A percentile compares a stretch with the other conserved stretches of the same genome.
Evolutionary conservation across 2,113 vertebrate species (phyloP).

Genomic region (Grallaria varia): DNA sequence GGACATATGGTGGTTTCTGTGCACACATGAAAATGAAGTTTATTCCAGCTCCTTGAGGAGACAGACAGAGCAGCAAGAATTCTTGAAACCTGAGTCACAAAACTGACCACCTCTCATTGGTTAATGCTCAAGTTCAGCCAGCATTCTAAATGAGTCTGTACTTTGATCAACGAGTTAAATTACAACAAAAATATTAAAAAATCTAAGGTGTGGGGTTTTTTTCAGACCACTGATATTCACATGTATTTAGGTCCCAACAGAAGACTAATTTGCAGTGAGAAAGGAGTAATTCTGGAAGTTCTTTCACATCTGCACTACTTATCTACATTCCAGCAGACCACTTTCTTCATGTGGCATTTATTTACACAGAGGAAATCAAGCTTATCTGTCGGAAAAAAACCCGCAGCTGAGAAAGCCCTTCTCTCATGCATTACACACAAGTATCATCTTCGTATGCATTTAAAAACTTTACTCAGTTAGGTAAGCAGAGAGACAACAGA

Average conservation of each 20-base stretch:
- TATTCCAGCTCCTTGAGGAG: not conserved
- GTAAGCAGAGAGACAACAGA: not conserved
- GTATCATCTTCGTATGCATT: not conserved
- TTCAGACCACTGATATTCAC: not conserved
- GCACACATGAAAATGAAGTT: not conserved
- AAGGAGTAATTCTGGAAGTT: not conserved
- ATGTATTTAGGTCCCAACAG: not conserved
- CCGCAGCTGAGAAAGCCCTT: not conserved
- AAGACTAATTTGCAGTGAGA: not conserved
- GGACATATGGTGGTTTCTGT: not conserved
- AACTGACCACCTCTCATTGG: not conserved
- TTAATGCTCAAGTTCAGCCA: not conserved
- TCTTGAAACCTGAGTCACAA: conserved; percentile 41
- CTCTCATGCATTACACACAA: not conserved
- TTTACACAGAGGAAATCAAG: conserved; percentile 41
- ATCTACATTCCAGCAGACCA: not conserved
- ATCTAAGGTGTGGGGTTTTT: not conserved
- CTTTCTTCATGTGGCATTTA: conserved; percentile 26
- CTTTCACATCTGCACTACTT: not conserved
- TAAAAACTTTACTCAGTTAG: not conserved
- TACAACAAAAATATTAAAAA: not conserved
- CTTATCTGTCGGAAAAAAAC: not conserved
- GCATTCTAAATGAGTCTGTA: not conserved
- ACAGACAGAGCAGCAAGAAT: not conserved
- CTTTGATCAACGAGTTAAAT: not conserved